Conservation (phyloP, 35 echinoderm and acorn worm species). For the Stichopus chloronotus region DNA sequence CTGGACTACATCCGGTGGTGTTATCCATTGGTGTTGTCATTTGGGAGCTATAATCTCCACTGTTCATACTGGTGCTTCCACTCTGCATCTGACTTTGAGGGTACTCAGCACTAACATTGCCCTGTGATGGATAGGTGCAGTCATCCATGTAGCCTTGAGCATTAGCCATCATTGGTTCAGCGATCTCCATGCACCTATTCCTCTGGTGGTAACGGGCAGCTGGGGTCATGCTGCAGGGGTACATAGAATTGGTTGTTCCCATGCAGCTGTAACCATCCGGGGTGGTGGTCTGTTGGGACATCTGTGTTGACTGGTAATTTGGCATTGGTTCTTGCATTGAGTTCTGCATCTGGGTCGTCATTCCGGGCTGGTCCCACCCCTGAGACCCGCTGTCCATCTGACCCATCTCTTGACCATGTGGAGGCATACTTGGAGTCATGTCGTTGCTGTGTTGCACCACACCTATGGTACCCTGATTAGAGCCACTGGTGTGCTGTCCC, state of each 20-base stretch:
- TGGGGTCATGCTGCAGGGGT: conserved; percentile 60
- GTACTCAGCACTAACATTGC: conserved; percentile 33
- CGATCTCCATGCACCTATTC: conserved; percentile 91
- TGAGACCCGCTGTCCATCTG: conserved; percentile 9
- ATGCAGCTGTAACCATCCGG: conserved; percentile 55
- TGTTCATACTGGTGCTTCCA: conserved; percentile 17
- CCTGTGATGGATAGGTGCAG: conserved; percentile 20
- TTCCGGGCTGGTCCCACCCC: conserved; percentile 46
- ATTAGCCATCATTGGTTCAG: conserved; percentile 77
- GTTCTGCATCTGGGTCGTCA: conserved; percentile 36
- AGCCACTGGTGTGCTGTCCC: conserved; percentile 9
- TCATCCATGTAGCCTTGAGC: conserved; percentile 53
- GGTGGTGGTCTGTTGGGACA: not conserved
- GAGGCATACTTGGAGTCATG: not conserved
- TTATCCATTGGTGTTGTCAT: conserved; percentile 69
- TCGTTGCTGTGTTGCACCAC: conserved; percentile 18
- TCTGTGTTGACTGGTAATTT: conserved; percentile 43
- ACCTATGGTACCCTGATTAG: conserved; percentile 25
- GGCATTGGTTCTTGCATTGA: conserved; percentile 37
- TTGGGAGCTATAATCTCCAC: conserved; percentile 64
- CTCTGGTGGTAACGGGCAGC: conserved; percentile 32
- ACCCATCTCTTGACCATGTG: conserved; percentile 12
- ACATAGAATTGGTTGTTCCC: conserved; percentile 62
- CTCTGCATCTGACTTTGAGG: conserved; percentile 36
- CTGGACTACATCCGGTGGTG: conserved; percentile 61